Percentiles rank a stretch among this genome's conserved stretches.
These are phyloP conservation scores for Aleadryas rufinucha DNA, from an alignment of 2,113 vertebrate species.

Conservation along the genomic window DNA sequence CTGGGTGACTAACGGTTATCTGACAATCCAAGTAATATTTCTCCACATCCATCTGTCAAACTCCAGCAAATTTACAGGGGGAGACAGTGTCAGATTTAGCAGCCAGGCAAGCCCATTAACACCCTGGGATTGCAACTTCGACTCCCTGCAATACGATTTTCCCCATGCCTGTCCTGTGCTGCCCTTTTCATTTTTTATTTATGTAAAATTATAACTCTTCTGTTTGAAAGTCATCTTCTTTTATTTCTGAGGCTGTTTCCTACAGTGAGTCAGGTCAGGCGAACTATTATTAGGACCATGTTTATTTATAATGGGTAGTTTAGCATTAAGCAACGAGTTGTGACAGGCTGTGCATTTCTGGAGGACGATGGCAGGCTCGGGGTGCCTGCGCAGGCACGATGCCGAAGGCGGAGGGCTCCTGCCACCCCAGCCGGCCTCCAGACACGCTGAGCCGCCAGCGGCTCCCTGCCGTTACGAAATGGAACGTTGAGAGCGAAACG, in stretches of 20 bases:
- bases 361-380: neutral
- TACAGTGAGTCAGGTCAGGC: conserved; percentile 56
- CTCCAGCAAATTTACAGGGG: neutral
- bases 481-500: fast-evolving
- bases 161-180: neutral
- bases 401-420: neutral
- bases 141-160: neutral
- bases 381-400: neutral
- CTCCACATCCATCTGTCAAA: conserved; percentile 19
- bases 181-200: conserved; percentile 49
- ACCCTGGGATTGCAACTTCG: neutral
- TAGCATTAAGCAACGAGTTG: conserved; percentile 43
- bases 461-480: neutral
- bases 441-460: neutral
- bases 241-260: conserved; percentile 43
- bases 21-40: conserved; percentile 52
- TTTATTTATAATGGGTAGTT: conserved; percentile 68
- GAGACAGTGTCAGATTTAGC: neutral
- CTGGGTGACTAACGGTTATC: conserved; percentile 42
- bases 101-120: neutral
- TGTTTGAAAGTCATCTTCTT: conserved; percentile 37
- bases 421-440: neutral
- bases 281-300: conserved; percentile 67
- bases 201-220: conserved; percentile 20
- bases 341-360: conserved; percentile 32